phyloP scores from a whole-genome alignment of 1,140 invertebrate genomes.

The Pseudomyrmex gracilis region DNA sequence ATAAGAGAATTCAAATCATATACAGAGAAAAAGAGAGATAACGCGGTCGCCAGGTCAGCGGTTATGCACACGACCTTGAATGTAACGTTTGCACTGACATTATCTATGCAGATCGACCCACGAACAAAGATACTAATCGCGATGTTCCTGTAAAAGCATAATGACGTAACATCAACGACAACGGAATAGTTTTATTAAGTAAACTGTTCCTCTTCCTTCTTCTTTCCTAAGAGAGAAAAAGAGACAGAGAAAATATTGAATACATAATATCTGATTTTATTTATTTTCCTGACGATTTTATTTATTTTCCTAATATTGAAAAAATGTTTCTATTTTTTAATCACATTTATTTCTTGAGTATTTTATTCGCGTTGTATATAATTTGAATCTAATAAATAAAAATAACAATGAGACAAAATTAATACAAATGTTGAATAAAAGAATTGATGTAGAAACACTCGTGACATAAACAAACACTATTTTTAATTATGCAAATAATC shows the following conservation, averaged over 20 bases:
- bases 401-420: neutral
- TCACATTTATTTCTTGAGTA: neutral
- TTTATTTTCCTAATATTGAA: neutral
- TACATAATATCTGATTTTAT: neutral
- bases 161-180: constrained; percentile 25
- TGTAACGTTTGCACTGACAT: constrained; percentile 27
- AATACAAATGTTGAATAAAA: neutral
- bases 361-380: constrained; percentile 19
- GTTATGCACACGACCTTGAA: constrained; percentile 42
- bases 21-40: neutral
- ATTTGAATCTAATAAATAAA: neutral
- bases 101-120: constrained; percentile 43
- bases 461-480: neutral
- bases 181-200: constrained; percentile 33
- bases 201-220: neutral
- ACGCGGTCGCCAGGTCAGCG: constrained; percentile 1
- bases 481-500: neutral
- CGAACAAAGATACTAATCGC: constrained; percentile 42
- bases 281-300: no score
- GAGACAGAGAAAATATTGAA: no score
- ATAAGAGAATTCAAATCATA: neutral
- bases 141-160: constrained; percentile 38
- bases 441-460: neutral
- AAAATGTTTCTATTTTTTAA: neutral
- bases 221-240: no score